Conservation (phyloP, 2,888 invertebrate species). For the Pardosa pseudoannulata region DNA sequence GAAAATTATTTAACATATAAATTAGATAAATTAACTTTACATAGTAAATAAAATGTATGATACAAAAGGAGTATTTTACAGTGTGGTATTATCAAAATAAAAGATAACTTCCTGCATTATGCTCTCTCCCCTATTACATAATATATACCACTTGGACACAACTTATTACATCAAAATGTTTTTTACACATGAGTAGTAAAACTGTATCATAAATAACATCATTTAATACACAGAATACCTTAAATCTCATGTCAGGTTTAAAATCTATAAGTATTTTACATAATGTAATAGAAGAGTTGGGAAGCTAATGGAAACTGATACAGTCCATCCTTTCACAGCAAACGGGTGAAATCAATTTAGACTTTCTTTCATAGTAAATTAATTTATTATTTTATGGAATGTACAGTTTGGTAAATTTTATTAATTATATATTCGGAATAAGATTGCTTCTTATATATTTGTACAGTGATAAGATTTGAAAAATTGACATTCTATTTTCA, state of each 20-base stretch:
- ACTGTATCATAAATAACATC: slow-evolving; percentile 25
- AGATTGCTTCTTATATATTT: too few species aligned
- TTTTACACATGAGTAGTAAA: slow-evolving; percentile 37
- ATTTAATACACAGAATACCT: slow-evolving; percentile 20
- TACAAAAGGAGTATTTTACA: slow-evolving; percentile 7
- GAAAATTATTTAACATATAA: not conserved
- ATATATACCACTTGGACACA: slow-evolving; percentile 57
- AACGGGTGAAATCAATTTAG: too few species aligned
- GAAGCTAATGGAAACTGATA: not conserved
- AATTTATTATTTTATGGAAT: too few species aligned
- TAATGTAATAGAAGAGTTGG: not conserved
- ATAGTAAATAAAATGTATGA: not conserved
- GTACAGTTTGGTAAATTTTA: too few species aligned
- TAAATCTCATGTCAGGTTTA: slow-evolving; percentile 5
- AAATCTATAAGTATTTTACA: slow-evolving; percentile 16
- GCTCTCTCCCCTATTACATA: slow-evolving; percentile 20
- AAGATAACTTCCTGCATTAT: not conserved
- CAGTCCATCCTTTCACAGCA: not conserved
- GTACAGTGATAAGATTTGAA: too few species aligned
- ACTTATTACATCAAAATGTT: slow-evolving; percentile 26
- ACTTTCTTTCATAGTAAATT: too few species aligned
- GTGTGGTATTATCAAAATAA: not conserved
- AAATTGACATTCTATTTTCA: too few species aligned
- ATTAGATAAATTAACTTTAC: slow-evolving; percentile 2
- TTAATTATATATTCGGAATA: too few species aligned